A percentile compares a stretch with the other conserved stretches of the same genome.
Conservation (phyloP, 2,888 invertebrate species). For the Mythimna pallens region DNA sequence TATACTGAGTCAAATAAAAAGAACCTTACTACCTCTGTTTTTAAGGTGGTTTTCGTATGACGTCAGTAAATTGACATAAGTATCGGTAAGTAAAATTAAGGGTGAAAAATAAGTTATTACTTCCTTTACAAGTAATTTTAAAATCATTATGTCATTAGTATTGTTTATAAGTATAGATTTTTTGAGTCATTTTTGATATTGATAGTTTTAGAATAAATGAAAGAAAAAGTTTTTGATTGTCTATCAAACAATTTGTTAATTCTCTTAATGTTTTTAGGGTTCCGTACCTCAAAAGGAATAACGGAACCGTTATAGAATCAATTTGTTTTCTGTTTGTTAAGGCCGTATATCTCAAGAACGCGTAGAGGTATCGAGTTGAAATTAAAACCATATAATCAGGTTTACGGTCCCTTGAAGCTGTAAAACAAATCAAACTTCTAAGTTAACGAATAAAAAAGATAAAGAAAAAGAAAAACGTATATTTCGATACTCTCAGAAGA, state of each 20-base stretch:
- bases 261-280: neutral
- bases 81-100: slow-evolving; percentile 63
- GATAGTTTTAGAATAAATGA: slow-evolving; percentile 13
- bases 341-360: too few relatives aligned
- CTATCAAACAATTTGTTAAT: neutral
- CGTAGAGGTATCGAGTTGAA: too few relatives aligned
- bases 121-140: slow-evolving; percentile 67
- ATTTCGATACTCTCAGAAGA: too few relatives aligned
- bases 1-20: neutral
- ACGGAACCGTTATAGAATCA: too few relatives aligned
- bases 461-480: too few relatives aligned
- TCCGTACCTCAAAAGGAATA: too few relatives aligned
- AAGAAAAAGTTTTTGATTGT: slow-evolving; percentile 10
- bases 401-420: too few relatives aligned
- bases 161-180: slow-evolving; percentile 30
- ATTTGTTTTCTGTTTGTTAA: too few relatives aligned
- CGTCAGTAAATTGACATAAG: slow-evolving; percentile 15
- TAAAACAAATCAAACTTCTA: too few relatives aligned
- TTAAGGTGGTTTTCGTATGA: slow-evolving; percentile 30
- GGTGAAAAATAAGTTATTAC: slow-evolving; percentile 66
- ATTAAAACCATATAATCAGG: too few relatives aligned
- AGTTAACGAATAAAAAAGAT: too few relatives aligned
- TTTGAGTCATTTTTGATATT: slow-evolving; percentile 12
- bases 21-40: fast-evolving
- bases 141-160: slow-evolving; percentile 69